These are phyloP conservation scores for Panthera uncia DNA, from an alignment of 2,113 vertebrate genomes.

Conservation along the genomic window DNA sequence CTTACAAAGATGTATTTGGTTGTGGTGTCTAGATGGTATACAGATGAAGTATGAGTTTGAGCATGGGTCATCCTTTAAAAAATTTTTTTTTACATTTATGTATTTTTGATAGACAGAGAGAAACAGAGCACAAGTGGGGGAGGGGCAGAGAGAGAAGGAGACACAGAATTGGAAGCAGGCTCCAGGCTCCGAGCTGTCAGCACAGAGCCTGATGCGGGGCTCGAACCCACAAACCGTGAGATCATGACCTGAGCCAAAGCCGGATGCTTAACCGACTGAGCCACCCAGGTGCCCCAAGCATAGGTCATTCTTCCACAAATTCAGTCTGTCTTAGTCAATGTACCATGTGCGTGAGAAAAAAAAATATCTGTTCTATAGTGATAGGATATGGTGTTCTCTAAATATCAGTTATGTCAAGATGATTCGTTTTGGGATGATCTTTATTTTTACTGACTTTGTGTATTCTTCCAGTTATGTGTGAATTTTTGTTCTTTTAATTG, in stretches of 20 bases:
- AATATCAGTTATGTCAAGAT: background rate
- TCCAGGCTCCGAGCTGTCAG: no score
- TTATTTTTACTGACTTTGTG: background rate
- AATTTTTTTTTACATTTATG: no score
- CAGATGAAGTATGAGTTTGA: background rate
- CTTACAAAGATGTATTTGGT: background rate
- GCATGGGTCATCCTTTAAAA: background rate
- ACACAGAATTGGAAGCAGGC: no score
- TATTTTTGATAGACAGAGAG: no score
- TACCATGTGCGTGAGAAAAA: background rate
- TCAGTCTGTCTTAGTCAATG: background rate
- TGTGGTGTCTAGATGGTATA: background rate
- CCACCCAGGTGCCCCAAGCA: no score
- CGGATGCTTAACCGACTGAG: no score
- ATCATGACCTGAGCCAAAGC: no score
- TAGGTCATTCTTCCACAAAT: background rate
- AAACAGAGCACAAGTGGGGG: no score
- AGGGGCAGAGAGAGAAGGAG: no score
- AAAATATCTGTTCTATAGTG: background rate
- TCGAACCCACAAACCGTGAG: no score
- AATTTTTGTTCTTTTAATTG: background rate
- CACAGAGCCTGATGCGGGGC: no score
- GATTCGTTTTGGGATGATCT: background rate
- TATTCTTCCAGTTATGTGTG: background rate
- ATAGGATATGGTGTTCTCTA: background rate